phyloP scores from a whole-genome alignment of 2,888 invertebrate genomes.

The Dromius quadrimaculatus region DNA sequence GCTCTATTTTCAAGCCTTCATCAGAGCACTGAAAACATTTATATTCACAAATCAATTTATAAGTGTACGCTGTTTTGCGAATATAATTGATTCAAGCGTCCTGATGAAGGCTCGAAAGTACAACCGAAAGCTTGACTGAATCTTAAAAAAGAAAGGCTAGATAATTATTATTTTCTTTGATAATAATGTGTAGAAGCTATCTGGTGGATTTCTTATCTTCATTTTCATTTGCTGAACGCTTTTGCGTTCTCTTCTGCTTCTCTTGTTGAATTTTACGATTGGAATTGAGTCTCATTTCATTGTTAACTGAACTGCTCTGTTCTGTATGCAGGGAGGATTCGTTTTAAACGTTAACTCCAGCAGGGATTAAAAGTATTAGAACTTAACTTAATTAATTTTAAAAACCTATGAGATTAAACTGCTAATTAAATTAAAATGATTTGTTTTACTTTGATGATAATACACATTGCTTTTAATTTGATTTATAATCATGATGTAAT shows the following conservation, averaged over 20 bases:
- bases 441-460: constrained; percentile 35
- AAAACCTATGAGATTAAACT: constrained; percentile 41
- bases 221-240: not conserved
- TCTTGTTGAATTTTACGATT: constrained; percentile 21
- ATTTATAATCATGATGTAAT: not conserved
- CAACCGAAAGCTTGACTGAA: too few species aligned
- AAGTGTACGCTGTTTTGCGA: too few species aligned
- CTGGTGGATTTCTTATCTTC: not conserved
- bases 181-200: too few species aligned
- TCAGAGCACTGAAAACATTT: too few species aligned
- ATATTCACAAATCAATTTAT: too few species aligned
- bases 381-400: constrained; percentile 45
- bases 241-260: too few species aligned
- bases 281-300: constrained; percentile 28
- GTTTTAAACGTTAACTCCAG: constrained; percentile 40
- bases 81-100: too few species aligned
- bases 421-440: constrained; percentile 47
- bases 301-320: constrained; percentile 16
- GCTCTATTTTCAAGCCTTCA: too few species aligned
- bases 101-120: too few species aligned
- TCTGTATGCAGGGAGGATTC: constrained; percentile 31
- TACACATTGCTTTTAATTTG: constrained; percentile 23
- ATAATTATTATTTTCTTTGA: too few species aligned
- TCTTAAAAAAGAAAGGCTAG: too few species aligned
- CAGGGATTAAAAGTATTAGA: constrained; percentile 47